Conservation (phyloP, 2,113 vertebrate species). For the human region GRCh38 chr4:143390001-143390500, state of each 20-base stretch:
- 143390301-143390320: neutral
- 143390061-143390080: constrained; percentile 8
- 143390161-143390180: neutral
- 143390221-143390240: neutral
- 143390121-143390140: neutral
- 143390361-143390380: neutral
- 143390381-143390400: neutral
- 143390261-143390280: neutral
- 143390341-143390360: neutral
- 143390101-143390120: neutral
- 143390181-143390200: neutral
- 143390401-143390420: neutral
- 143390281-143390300: neutral
- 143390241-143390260: neutral
- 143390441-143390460: neutral
- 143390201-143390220: neutral
- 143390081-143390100: neutral
- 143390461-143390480: rapidly evolving
- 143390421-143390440: neutral
- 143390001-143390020: neutral
- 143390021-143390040: neutral
- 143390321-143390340: neutral
- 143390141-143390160: neutral
- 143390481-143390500: neutral
- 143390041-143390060: neutral